phyloP scores from a whole-genome alignment of 2,888 invertebrate species.

The Yponomeuta plumbellus region DNA sequence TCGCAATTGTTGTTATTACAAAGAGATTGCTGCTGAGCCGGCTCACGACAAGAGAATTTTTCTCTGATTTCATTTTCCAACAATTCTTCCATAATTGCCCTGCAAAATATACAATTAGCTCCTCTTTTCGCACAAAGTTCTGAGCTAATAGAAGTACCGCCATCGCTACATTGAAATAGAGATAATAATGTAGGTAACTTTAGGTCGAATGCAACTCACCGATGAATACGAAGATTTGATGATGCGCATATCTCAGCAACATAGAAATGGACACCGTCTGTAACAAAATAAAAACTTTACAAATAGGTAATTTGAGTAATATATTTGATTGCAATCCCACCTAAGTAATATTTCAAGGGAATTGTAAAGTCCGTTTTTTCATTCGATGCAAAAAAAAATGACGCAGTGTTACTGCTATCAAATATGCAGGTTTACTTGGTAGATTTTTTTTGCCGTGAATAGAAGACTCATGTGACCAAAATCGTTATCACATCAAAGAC shows the following conservation, averaged over 20 bases:
- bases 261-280: conserved; percentile 99
- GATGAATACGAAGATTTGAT: conserved; percentile 99
- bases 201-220: conserved; percentile 79
- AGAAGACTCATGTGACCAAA: no score
- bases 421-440: no score
- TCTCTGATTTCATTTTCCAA: conserved; percentile 49
- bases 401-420: not conserved
- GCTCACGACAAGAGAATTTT: conserved; percentile 57
- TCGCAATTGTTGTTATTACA: conserved; percentile 75
- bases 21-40: conserved; percentile 68
- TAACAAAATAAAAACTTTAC: conserved; percentile 52
- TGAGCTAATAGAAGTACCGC: not conserved
- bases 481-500: no score
- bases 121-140: not conserved
- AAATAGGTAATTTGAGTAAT: not conserved
- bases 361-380: no score
- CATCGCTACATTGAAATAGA: not conserved
- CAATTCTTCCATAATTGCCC: conserved; percentile 45
- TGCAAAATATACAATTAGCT: conserved; percentile 7
- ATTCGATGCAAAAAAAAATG: no score
- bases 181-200: not conserved
- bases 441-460: no score
- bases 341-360: not conserved
- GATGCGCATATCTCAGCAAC: conserved; percentile 98
- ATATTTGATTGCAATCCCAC: not conserved